phyloP scores from a whole-genome alignment of 2,888 invertebrate genomes.

The Isotomurus palustris region DNA sequence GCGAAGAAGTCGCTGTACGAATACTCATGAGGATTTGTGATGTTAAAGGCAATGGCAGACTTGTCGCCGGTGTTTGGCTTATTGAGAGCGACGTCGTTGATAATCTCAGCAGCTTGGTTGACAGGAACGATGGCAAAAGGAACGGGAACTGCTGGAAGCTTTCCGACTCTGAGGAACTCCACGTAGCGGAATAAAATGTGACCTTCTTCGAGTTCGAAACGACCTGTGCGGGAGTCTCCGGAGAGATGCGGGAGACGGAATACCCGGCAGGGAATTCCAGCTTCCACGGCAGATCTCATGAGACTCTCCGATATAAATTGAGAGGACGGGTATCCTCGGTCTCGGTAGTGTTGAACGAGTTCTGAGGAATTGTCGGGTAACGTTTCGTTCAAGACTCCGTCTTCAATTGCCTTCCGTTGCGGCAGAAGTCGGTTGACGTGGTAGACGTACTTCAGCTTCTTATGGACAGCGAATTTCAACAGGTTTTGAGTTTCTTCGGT shows the following conservation, averaged over 20 bases:
- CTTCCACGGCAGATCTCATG: constrained; percentile 7
- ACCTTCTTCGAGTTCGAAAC: constrained; percentile 27
- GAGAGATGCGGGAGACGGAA: constrained; percentile 27
- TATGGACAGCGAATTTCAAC: constrained; percentile 23
- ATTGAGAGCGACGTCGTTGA: too few relatives aligned
- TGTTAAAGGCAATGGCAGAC: constrained; percentile 27
- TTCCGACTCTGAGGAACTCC: constrained; percentile 27
- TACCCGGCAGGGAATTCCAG: constrained; percentile 31
- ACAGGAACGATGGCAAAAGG: constrained; percentile 23
- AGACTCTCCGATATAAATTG: constrained; percentile 36
- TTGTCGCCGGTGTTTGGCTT: too few relatives aligned
- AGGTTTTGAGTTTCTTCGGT: constrained; percentile 28
- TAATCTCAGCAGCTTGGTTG: constrained; percentile 29
- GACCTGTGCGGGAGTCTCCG: constrained; percentile 31
- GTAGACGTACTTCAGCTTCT: constrained; percentile 27
- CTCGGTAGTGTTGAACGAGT: constrained; percentile 13
- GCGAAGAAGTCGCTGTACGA: too few relatives aligned
- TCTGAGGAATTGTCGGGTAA: neutral
- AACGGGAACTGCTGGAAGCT: constrained; percentile 24
- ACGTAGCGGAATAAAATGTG: constrained; percentile 28
- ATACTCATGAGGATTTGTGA: constrained; percentile 33
- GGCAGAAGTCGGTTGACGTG: constrained; percentile 37
- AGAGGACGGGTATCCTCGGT: constrained; percentile 30
- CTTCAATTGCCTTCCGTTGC: constrained; percentile 9
- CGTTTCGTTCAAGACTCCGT: neutral